Conservation (phyloP, 1,140 invertebrate genomes). For the Gonioctena quinquepunctata region DNA sequence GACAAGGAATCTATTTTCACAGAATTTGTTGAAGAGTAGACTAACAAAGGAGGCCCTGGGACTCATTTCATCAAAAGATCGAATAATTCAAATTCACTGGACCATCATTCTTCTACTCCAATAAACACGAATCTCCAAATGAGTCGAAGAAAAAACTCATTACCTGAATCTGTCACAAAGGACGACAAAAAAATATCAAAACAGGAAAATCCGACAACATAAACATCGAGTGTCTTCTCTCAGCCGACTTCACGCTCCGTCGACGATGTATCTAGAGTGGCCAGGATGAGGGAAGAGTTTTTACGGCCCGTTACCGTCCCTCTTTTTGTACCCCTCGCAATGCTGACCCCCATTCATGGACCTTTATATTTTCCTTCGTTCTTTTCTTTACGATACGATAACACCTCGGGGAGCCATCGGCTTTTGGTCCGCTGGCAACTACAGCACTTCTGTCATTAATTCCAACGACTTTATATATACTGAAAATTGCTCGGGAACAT, state of each 20-base stretch:
- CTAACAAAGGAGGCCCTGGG: no score
- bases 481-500: conserved; percentile 3
- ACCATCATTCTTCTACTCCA: not conserved
- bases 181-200: not conserved
- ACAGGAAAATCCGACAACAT: not conserved
- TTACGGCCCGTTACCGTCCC: conserved; percentile 19
- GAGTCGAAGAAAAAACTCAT: not conserved
- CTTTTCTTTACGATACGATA: conserved; percentile 26
- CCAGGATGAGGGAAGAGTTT: conserved; percentile 3
- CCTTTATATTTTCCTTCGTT: conserved; percentile 25
- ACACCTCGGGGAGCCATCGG: conserved; percentile 36
- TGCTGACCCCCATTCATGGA: conserved; percentile 17
- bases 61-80: no score
- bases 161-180: not conserved
- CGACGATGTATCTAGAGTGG: not conserved
- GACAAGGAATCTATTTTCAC: no score
- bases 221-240: not conserved
- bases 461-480: conserved; percentile 10
- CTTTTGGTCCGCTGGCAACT: conserved; percentile 22
- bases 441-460: conserved; percentile 36
- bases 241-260: not conserved
- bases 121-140: no score
- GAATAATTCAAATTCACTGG: not conserved
- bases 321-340: not conserved
- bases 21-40: no score